Evolutionary conservation across 2,888 invertebrate species (phyloP).

Genomic region (Calameuta pallipes): DNA sequence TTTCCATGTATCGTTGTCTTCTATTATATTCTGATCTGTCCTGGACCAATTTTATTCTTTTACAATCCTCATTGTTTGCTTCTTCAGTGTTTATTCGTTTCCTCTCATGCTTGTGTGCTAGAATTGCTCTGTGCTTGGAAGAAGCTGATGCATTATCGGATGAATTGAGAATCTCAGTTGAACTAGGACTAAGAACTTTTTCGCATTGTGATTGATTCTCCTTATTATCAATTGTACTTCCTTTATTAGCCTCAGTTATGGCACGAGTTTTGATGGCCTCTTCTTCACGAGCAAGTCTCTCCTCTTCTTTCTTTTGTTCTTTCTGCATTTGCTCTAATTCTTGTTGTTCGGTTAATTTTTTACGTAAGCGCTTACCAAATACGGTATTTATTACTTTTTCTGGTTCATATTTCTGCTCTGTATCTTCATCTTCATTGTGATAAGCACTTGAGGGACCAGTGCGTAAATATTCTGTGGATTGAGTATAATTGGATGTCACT

Average conservation of each 20-base stretch:
- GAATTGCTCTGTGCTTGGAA: neutral
- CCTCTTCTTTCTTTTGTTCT: conserved; percentile 15
- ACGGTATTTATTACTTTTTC: conserved; percentile 38
- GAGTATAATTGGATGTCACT: neutral
- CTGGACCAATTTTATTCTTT: conserved; percentile 7
- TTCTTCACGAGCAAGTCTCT: conserved; percentile 1
- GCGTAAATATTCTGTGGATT: neutral
- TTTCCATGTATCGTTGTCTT: neutral
- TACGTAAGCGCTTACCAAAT: conserved; percentile 52
- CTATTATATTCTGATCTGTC: conserved; percentile 5
- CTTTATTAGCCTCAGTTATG: neutral
- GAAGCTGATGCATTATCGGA: neutral
- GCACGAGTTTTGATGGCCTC: neutral
- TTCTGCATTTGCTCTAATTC: conserved; percentile 26
- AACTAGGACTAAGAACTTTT: conserved; percentile 2
- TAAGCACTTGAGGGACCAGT: neutral
- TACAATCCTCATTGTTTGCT: conserved; percentile 4
- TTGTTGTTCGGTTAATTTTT: conserved; percentile 33
- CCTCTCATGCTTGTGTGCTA: conserved; percentile 9
- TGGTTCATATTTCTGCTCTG: conserved; percentile 32
- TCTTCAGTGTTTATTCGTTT: conserved; percentile 9
- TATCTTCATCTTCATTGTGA: conserved; percentile 12
- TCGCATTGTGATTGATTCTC: neutral
- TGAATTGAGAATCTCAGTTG: neutral
- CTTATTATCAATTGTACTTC: neutral